phyloP scores from a whole-genome alignment of 1,140 invertebrate genomes.

The Euwallacea fornicatus region DNA sequence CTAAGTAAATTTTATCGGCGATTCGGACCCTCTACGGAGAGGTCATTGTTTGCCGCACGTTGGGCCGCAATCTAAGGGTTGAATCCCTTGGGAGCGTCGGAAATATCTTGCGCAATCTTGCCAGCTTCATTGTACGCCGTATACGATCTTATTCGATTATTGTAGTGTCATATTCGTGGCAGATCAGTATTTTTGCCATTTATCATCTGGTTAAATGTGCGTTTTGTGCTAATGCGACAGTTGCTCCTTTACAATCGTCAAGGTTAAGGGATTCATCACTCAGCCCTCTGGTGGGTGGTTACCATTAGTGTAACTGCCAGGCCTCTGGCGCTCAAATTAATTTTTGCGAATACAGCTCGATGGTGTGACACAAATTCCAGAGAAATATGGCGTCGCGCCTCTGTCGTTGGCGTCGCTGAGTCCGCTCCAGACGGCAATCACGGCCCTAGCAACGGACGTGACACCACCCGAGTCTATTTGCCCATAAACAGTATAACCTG shows the following conservation, averaged over 20 bases:
- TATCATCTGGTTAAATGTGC: conserved; percentile 23
- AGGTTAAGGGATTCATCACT: not conserved
- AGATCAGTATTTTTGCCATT: conserved; percentile 24
- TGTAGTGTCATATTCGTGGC: conserved; percentile 35
- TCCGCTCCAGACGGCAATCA: conserved; percentile 40
- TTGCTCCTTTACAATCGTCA: conserved; percentile 3
- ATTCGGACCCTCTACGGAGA: conserved; percentile 29
- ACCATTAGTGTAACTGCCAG: too few relatives aligned
- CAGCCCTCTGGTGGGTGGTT: too few relatives aligned
- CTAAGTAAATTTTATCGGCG: conserved; percentile 35
- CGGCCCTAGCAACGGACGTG: conserved; percentile 43
- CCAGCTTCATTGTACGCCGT: conserved; percentile 29
- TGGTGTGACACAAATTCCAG: not conserved
- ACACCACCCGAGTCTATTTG: conserved; percentile 45
- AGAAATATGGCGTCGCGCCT: conserved; percentile 14
- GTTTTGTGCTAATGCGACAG: conserved; percentile 31
- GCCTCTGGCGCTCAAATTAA: too few relatives aligned
- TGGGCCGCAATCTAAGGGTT: conserved; percentile 29
- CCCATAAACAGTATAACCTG: conserved; percentile 51
- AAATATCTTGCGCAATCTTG: conserved; percentile 34
- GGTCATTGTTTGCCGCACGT: conserved; percentile 38
- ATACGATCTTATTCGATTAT: conserved; percentile 34
- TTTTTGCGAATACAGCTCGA: too few relatives aligned
- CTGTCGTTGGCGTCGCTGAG: conserved; percentile 24
- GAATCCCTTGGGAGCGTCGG: conserved; percentile 21